Conservation (phyloP, 2,797 vertebrate genomes). For the Apodemus agrarius region DNA sequence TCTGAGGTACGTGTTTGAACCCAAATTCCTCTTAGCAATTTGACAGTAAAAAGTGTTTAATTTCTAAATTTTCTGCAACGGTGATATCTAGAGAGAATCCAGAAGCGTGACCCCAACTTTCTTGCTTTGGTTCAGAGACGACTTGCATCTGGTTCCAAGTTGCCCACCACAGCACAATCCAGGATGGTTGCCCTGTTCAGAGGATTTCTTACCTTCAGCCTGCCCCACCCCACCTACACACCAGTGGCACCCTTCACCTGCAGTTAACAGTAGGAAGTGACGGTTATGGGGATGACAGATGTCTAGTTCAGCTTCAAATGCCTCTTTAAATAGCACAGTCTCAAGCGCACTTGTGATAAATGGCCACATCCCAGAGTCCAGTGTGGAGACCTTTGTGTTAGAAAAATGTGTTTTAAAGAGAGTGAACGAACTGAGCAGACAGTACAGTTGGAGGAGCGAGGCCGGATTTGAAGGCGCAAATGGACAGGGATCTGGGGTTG, state of each 20-base stretch:
- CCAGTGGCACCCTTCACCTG: constrained; percentile 18
- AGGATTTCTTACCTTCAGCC: not conserved
- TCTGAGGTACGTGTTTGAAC: constrained; percentile 10
- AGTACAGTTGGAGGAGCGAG: constrained; percentile 48
- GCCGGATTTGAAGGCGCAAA: constrained; percentile 20
- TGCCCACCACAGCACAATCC: not conserved
- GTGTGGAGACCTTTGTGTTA: constrained; percentile 65
- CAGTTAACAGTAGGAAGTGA: constrained; percentile 55
- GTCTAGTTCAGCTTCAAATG: constrained; percentile 64
- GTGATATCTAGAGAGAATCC: not conserved
- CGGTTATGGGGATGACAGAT: constrained; percentile 74
- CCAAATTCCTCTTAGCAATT: not conserved
- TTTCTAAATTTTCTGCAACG: not conserved
- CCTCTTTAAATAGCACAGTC: constrained; percentile 69
- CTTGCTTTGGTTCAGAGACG: not conserved
- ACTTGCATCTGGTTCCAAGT: not conserved
- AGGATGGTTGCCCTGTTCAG: not conserved
- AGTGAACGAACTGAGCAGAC: constrained; percentile 36
- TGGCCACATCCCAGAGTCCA: constrained; percentile 51
- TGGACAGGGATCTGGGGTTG: not conserved
- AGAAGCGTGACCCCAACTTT: not conserved
- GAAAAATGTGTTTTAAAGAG: constrained; percentile 49
- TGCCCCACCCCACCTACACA: not conserved
- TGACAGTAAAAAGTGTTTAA: not conserved
- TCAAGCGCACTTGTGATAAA: constrained; percentile 66